Evolutionary conservation across 2,888 invertebrate genomes (phyloP), one percentile per base, ranked within the genome.

Genomic region (Hemistola chrysoprasaria): DNA sequence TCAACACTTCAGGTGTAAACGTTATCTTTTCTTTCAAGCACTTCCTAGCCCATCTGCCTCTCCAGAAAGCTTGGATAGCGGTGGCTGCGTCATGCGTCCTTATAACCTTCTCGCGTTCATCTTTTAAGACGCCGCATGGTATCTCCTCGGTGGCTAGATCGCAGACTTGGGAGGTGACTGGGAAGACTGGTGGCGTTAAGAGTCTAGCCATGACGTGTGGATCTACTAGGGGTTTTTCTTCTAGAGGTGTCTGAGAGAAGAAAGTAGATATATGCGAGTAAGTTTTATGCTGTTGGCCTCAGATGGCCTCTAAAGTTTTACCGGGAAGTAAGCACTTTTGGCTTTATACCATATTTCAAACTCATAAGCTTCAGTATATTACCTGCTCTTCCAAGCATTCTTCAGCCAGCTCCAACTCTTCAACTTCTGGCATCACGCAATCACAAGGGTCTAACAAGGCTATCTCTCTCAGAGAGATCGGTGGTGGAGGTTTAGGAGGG

Each of bases 31-130:
- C 20, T 0, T 25, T 50, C 6, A 88, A 55, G 40, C 76, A 78
- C 28, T 71, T 79, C 8, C 84, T 68, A 0, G 72, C 75, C 74
- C 79, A 78, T 4, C 59, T 40, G 1, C 86, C 85, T 58, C 84
- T 69, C 87, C 87, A 87, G 31, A 67, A 53, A 0, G 85, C 72
- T 52, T 88, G 87, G 5, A 88, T 47, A 0, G 59, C 8, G 0
- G 71, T 81, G 0, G 85, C 87, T 3, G 87, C 86, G 40, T 83
- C 79, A 7, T 85, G 79, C 40, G 53, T 71, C 11, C 27, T 68
- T 1, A 83, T 64, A 0, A 71, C 21, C 25, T 74, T 77, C 16
- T 79, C 73, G 20, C 84, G 64, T 44, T 82, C 76, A 4, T 65
- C 64, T 38, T 80, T 85, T 7, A 86, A 32, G 0, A 75, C n/a